Base-by-base conservation (phyloP, 2,797 vertebrate species). In the Buphagus erythrorhynchus region DNA sequence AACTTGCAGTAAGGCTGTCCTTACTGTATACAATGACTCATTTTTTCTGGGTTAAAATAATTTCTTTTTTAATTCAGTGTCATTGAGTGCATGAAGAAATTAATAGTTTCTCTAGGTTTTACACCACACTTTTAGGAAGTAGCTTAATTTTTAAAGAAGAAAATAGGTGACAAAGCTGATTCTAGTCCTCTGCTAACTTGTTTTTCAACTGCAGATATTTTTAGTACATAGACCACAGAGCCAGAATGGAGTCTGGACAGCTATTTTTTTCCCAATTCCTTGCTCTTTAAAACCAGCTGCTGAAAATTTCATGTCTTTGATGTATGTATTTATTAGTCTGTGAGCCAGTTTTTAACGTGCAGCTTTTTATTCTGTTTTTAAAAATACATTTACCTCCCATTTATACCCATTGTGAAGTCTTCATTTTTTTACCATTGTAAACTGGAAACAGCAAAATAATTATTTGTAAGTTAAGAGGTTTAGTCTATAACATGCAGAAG, bases 271-370 rank as follows among this genome's bases (percentile, higher is more conserved):
- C 92, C 91, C 91, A 93, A 84, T 95, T 96, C 92, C 91, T 85
- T 77, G 90, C 83, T 96, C 91, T 97, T 97, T 90, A 93, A 94
- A 97, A 97, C 96, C 96, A 97, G 97, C 96, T 98, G 95, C 97
- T 96, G 96, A 95, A 95, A 96, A 95, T 78, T 65, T 92, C 73
- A 79, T 91, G 95, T 96, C 93, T 96, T 95, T 89, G 83, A 90
- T 95, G 82, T 97, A 94, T 94, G 95, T 98, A 97, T 97, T 97
- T 97, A 97, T 97, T 97, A 97, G 95, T 92, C 90, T 95, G 95
- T 97, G 95, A 96, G 75, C 76, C 91, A 77, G 68, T 95, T 97
- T 98, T 97, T 97, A 97, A 97, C 95, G 97, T 96, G 90, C 96
- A 95, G 94, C 91, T 97, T 97, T 97, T 96, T 93, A 97, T 97